Base-by-base conservation (phyloP, 1,140 invertebrate genomes). In the Zaprionus taronus region DNA sequence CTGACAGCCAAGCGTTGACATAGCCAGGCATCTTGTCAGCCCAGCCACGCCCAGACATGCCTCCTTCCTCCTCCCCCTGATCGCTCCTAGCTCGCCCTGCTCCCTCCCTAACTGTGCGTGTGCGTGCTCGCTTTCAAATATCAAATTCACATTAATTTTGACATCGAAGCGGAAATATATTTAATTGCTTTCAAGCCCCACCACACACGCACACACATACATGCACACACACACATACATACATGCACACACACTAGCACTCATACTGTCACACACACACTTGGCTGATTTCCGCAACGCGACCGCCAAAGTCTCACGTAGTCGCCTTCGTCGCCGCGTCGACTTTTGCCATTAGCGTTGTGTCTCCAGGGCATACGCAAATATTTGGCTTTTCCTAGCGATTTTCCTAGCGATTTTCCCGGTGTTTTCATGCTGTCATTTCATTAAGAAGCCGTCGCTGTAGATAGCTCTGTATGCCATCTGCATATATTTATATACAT, bases 161-260 rank as follows among this genome's bases (percentile, higher is more conserved):
- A 89, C 85, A 79, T 84, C 81, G 81, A 90, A 84, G 84, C 79
- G 84, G 85, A 89, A 89, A 89, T 83, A 89, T 73, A 89, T 89
- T 90, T 89, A 89, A 89, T 89, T 89, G 84, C 81, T 84, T 89
- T 89, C 75, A 56, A 64, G 74, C 64, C 62, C 62, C 63, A 56
- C 24, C 15, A 36, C 49, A 38, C 28, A 47, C 63, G n/a, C n/a
- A 15, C 60, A 26, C 63, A 24, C 51, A 26, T 58, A 53, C 31
- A 63, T 49, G 49, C 67, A 57, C 17, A 11, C 70, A 51, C 44
- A 47, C 51, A 57, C 67, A 17, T 7, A 28, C 24, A 26, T 24
- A 15, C 67, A 5, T 17, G 58, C 58, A 57, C 58, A 68, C 72
- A 17, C 24, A 5, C 24, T 26, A 5, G 28, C 28, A 31, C 28